phyloP scores from a whole-genome alignment of 2,797 vertebrate species.

The Rhincodon typus region DNA sequence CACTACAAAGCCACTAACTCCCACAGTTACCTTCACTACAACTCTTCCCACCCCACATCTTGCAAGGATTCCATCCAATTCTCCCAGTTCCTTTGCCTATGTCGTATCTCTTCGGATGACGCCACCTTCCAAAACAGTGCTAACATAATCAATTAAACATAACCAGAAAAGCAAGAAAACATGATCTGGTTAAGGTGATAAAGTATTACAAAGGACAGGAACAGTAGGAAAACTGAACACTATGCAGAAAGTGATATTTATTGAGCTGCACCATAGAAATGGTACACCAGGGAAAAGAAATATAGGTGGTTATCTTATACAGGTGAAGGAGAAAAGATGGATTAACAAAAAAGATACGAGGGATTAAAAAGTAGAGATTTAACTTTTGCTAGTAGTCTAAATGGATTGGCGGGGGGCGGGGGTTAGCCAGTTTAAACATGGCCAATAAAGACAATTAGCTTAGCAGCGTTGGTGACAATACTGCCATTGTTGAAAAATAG shows the following conservation, averaged over 20 bases:
- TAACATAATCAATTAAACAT: not conserved
- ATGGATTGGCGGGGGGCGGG: not conserved
- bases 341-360: not conserved
- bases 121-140: too few species aligned
- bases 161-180: not conserved
- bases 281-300: not conserved
- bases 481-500: not conserved
- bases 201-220: not conserved
- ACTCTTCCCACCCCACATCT: too few species aligned
- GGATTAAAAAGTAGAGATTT: not conserved
- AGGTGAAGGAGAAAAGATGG: not conserved
- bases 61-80: too few species aligned
- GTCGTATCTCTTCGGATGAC: too few species aligned
- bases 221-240: not conserved
- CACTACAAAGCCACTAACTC: too few species aligned
- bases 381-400: not conserved
- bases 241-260: not conserved
- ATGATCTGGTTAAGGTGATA: not conserved
- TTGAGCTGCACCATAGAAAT: not conserved
- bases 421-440: not conserved
- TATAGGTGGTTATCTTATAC: not conserved
- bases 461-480: not conserved
- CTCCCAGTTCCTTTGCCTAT: too few species aligned
- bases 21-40: too few species aligned
- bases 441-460: not conserved